phyloP scores from a whole-genome alignment of 1,140 invertebrate genomes.

The Drosophila fuyamai region DNA sequence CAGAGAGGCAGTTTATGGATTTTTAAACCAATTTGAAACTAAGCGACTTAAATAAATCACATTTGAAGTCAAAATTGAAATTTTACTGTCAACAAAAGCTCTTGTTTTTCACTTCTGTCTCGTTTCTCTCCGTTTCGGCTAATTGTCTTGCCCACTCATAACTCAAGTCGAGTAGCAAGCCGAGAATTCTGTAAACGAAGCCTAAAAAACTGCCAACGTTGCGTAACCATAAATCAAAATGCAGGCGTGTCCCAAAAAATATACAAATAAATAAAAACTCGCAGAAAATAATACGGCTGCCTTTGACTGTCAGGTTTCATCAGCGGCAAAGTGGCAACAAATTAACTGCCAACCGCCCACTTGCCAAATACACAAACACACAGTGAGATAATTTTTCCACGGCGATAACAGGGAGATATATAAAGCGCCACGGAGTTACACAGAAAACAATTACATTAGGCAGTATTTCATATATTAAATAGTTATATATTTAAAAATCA shows the following conservation, averaged over 20 bases:
- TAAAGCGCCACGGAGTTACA: conserved; percentile 8
- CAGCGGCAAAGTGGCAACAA: conserved; percentile 57
- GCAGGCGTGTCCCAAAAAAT: conserved; percentile 46
- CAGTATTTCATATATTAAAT: too few species aligned
- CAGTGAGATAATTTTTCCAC: conserved; percentile 44
- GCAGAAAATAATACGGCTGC: conserved; percentile 26
- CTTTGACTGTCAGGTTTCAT: conserved; percentile 56
- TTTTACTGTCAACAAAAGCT: conserved; percentile 16
- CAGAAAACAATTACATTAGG: background rate
- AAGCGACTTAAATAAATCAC: conserved; percentile 4
- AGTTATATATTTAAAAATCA: too few species aligned
- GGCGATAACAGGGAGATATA: conserved; percentile 39
- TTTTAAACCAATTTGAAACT: background rate
- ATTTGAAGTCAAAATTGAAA: conserved; percentile 13
- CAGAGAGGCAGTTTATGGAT: background rate
- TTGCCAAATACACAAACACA: conserved; percentile 31
- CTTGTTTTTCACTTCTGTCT: conserved; percentile 53
- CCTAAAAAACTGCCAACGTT: conserved; percentile 54
- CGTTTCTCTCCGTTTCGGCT: conserved; percentile 36
- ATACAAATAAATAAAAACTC: conserved; percentile 7
- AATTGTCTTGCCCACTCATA: conserved; percentile 43
- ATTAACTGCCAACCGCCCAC: conserved; percentile 53
- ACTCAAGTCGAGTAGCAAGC: conserved; percentile 50
- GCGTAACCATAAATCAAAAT: conserved; percentile 73
- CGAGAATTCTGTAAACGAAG: conserved; percentile 28